phyloP scores from a whole-genome alignment of 2,888 invertebrate species.

The Dasypogon diadema region DNA sequence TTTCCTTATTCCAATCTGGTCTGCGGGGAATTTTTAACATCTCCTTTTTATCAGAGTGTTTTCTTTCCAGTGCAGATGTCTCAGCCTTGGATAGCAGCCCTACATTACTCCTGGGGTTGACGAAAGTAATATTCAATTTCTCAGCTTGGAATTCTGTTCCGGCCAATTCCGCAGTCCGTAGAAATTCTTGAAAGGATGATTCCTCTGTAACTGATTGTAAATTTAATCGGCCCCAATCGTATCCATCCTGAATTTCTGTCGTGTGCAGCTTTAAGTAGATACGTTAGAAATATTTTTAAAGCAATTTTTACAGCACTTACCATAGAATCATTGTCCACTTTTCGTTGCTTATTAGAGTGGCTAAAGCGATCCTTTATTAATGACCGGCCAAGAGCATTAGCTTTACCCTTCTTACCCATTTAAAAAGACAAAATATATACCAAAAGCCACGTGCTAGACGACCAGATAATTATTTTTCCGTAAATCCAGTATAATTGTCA shows the following conservation, averaged over 20 bases:
- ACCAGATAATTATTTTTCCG: too few species aligned
- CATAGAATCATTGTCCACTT: slow-evolving; percentile 80
- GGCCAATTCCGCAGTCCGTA: slow-evolving; percentile 94
- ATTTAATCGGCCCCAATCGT: slow-evolving; percentile 91
- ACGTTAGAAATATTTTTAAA: background rate
- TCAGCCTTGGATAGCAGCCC: slow-evolving; percentile 75
- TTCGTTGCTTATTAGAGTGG: slow-evolving; percentile 72
- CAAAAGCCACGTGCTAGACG: too few species aligned
- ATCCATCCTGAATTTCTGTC: slow-evolving; percentile 89
- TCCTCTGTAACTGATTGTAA: slow-evolving; percentile 95
- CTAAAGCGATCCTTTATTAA: slow-evolving; percentile 83
- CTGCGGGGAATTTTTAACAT: slow-evolving; percentile 85
- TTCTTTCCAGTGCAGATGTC: slow-evolving; percentile 69
- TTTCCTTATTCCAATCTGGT: slow-evolving; percentile 83
- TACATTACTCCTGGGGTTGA: slow-evolving; percentile 74
- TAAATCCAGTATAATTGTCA: too few species aligned
- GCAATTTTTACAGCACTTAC: slow-evolving; percentile 68
- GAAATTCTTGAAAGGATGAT: slow-evolving; percentile 95
- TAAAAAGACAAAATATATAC: too few species aligned
- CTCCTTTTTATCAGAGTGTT: slow-evolving; percentile 73
- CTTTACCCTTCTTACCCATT: slow-evolving; percentile 83
- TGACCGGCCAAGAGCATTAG: slow-evolving; percentile 74
- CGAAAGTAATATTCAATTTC: slow-evolving; percentile 85
- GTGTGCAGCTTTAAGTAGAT: slow-evolving; percentile 77
- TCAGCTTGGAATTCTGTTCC: slow-evolving; percentile 94